phyloP scores from a whole-genome alignment of 2,888 invertebrate species.

The Tetragonisca angustula region DNA sequence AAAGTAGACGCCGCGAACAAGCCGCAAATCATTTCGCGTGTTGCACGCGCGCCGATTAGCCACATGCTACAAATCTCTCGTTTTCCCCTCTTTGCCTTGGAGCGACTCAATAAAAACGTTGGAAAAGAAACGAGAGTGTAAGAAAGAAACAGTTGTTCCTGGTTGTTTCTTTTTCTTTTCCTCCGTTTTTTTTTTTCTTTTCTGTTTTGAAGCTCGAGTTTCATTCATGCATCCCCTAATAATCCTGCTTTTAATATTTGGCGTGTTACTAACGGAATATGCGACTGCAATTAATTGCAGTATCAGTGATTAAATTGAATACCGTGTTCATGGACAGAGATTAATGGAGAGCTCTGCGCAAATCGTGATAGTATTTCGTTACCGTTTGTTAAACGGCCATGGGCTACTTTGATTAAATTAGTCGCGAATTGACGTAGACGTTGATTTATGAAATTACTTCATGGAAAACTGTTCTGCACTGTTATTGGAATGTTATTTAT shows the following conservation, averaged over 20 bases:
- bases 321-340: background rate
- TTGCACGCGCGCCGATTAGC: conserved; percentile 62
- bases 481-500: too few species aligned
- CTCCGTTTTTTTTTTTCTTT: too few species aligned
- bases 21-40: conserved; percentile 64
- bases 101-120: conserved; percentile 1
- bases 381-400: background rate
- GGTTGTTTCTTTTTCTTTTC: too few species aligned
- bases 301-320: conserved; percentile 1
- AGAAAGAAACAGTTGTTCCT: background rate
- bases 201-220: background rate
- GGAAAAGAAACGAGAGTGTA: background rate
- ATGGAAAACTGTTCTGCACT: too few species aligned
- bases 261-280: background rate
- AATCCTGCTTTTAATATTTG: background rate
- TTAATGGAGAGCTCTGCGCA: background rate
- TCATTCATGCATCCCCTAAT: background rate
- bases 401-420: background rate
- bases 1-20: conserved; percentile 43
- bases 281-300: background rate
- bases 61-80: conserved; percentile 45
- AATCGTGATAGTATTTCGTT: background rate
- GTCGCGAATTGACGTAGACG: background rate
- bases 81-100: background rate
- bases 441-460: background rate